Conservation (phyloP, 2,888 invertebrate genomes). For the Synergus umbraculus region DNA sequence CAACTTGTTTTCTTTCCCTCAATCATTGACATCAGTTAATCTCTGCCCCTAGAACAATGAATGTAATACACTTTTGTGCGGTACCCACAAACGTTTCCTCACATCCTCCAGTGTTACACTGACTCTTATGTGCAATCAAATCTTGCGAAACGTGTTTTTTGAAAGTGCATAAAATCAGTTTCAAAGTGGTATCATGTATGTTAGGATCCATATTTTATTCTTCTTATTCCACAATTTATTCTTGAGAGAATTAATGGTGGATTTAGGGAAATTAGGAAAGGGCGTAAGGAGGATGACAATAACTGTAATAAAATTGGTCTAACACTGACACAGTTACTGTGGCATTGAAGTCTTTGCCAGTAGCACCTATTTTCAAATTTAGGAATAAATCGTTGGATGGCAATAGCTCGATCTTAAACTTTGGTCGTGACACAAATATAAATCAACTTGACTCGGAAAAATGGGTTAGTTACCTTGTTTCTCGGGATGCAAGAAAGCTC, state of each 20-base stretch:
- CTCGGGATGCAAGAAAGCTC: constrained; percentile 39
- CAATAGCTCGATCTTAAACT: background rate
- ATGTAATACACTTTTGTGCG: background rate
- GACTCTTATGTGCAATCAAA: background rate
- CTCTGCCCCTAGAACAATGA: background rate
- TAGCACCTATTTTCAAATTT: constrained; percentile 3
- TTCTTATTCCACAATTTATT: no score
- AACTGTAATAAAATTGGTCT: background rate
- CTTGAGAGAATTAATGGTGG: background rate
- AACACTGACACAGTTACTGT: constrained; percentile 10
- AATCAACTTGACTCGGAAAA: constrained; percentile 44
- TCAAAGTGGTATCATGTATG: background rate
- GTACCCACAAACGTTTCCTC: background rate
- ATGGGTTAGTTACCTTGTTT: constrained; percentile 51
- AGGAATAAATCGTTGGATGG: background rate
- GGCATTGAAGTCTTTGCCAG: constrained; percentile 17
- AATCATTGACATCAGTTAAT: constrained; percentile 30
- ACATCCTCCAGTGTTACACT: no score
- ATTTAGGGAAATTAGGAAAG: background rate
- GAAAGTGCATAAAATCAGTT: background rate
- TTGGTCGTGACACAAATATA: constrained; percentile 10
- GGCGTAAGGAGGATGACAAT: background rate
- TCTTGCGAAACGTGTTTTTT: background rate
- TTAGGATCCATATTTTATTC: background rate
- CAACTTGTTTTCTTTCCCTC: constrained; percentile 36